Base-by-base conservation (phyloP, 2,113 vertebrate genomes). In the Triplophysa tibetana region DNA sequence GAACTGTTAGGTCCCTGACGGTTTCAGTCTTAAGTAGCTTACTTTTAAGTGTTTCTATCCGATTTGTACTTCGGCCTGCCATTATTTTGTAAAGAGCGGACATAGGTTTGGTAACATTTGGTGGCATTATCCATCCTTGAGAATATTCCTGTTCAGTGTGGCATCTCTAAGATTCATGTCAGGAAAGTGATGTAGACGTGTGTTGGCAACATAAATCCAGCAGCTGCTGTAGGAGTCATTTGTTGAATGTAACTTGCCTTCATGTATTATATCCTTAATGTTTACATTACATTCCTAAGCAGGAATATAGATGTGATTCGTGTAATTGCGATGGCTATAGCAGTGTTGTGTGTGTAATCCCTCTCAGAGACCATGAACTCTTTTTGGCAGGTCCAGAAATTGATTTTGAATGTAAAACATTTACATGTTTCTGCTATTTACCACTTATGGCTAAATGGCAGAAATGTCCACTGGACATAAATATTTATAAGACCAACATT, bases 31-130 rank as follows among this genome's bases (percentile, higher is more conserved):
- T 75, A 75, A 64, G 43, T 63, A 75, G 60, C 73, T 75, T 75
- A 75, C 23, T 75, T 63, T 64, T 33, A 63, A 64, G 43, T 38
- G 61, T 76, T 50, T 63, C 61, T 64, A 29, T 76, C 41, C 41
- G 41, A 63, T 75, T 75, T 75, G 60, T 60, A 29, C 17, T 64
- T 48, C 6, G 12, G 23, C 5, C 24, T 29, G 24, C 52, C 74
- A 54, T 65, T 29, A 29, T 63, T 54, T 65, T 24, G 45, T 64
- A 54, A 76, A 65, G 8, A 54, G 17, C 21, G 19, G 54, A 65
- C 62, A 62, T 13, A 38, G 33, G 33, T 38, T 38, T 38, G 7
- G 33, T 38, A 38, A 38, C 33, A 38, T 38, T 38, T 56, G 52
- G 17, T 56, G 17, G 17, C 17, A 1, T 17, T 54, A 17, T 17